These are phyloP conservation scores for Galaxea fascicularis DNA, from an alignment of 92 coral and sea anemone species.

Conservation along the genomic window DNA sequence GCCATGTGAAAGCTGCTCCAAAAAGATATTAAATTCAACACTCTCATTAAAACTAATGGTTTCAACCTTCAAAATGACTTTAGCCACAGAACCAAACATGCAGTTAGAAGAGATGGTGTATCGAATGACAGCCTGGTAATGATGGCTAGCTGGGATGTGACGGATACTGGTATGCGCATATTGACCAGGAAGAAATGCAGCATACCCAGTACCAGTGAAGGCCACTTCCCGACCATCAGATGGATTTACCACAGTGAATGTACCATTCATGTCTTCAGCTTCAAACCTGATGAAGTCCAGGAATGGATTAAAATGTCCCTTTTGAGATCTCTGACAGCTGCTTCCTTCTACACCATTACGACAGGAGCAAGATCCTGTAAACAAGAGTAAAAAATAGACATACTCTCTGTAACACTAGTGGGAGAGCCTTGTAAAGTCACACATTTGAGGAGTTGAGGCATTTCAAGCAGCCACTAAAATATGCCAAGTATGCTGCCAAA, in stretches of 20 bases:
- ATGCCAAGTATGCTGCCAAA: too few relatives aligned
- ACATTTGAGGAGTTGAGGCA: too few relatives aligned
- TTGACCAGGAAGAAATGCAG: slow-evolving; percentile 45
- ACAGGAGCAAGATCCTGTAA: slow-evolving; percentile 79
- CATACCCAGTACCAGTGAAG: slow-evolving; percentile 83
- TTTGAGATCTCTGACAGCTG: slow-evolving; percentile 58
- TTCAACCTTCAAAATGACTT: slow-evolving; percentile 8
- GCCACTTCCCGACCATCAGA: slow-evolving; percentile 49
- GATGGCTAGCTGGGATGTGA: slow-evolving; percentile 44
- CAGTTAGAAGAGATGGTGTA: slow-evolving; percentile 61
- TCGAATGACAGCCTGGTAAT: slow-evolving; percentile 67
- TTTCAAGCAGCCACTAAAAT: too few relatives aligned
- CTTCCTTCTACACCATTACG: slow-evolving; percentile 81
- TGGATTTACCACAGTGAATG: slow-evolving; percentile 47
- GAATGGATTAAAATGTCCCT: slow-evolving; percentile 72
- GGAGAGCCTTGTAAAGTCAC: not conserved
- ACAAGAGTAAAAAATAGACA: not conserved
- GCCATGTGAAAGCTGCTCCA: slow-evolving; percentile 41
- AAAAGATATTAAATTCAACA: slow-evolving; percentile 10
- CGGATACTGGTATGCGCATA: slow-evolving; percentile 42
- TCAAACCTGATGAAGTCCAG: slow-evolving; percentile 77
- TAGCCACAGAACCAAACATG: not conserved
- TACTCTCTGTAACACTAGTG: not conserved
- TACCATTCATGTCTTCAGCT: slow-evolving; percentile 70
- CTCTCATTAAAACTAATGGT: slow-evolving; percentile 12